A percentile compares a stretch with the other conserved stretches of the same genome.
phyloP scores from a whole-genome alignment of 2,113 vertebrate species.

The Ictalurus furcatus region DNA sequence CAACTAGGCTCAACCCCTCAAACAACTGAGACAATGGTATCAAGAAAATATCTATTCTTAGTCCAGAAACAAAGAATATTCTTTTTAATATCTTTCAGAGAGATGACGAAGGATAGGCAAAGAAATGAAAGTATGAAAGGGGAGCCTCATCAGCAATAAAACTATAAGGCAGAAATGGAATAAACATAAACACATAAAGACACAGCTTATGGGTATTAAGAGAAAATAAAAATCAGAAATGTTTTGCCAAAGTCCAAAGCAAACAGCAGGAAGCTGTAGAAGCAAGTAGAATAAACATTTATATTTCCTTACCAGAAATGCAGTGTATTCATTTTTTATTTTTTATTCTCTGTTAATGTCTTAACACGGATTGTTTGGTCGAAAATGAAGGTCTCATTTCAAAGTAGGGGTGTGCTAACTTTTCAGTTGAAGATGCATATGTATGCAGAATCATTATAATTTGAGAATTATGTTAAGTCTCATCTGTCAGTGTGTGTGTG shows the following conservation, averaged over 20 bases:
- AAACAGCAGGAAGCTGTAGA: not conserved
- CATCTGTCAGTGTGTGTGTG: conserved; percentile 16
- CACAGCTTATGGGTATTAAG: not conserved
- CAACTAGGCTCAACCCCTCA: not conserved
- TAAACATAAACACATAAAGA: not conserved
- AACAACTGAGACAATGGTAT: not conserved
- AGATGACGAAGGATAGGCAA: conserved; percentile 3
- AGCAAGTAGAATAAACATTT: not conserved
- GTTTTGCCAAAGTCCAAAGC: not conserved
- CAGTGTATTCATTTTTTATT: not conserved
- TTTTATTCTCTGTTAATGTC: not conserved
- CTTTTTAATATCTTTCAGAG: not conserved
- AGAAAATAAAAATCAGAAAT: not conserved
- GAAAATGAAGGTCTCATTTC: not conserved
- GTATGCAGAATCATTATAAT: not conserved
- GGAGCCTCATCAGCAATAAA: not conserved
- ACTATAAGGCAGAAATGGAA: not conserved
- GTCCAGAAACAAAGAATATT: not conserved
- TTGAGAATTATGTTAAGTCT: conserved; percentile 2
- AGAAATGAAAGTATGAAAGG: conserved; percentile 40
- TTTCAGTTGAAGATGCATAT: not conserved
- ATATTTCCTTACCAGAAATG: not conserved
- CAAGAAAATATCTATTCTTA: not conserved
- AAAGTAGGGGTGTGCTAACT: not conserved
- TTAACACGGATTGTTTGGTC: not conserved